Percentiles rank a stretch among this genome's conserved stretches.
Evolutionary conservation across 2,797 vertebrate species (phyloP).

Genomic region (Lacerta agilis): DNA sequence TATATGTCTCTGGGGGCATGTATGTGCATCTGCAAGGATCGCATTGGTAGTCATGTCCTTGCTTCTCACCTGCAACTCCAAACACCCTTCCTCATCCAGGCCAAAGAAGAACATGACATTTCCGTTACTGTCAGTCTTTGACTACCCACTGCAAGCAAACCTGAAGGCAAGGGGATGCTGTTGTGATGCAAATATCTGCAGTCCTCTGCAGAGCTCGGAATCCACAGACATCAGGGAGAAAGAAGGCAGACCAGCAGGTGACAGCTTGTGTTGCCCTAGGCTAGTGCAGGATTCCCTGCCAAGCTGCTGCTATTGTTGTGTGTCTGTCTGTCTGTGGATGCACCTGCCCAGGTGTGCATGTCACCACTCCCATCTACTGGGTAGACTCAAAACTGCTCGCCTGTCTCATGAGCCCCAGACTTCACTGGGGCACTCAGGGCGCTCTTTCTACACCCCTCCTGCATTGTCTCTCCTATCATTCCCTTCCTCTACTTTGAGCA

Average conservation of each 20-base stretch:
- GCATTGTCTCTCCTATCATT: too few relatives aligned
- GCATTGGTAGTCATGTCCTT: too few relatives aligned
- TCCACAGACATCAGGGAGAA: neutral
- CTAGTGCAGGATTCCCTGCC: neutral
- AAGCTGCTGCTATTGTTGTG: neutral
- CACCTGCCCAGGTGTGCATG: neutral
- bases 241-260: neutral
- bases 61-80: neutral
- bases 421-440: too few relatives aligned
- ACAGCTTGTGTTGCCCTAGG: neutral
- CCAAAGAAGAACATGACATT: neutral
- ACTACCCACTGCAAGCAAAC: neutral
- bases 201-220: neutral
- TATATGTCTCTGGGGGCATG: too few relatives aligned
- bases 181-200: neutral
- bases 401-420: neutral
- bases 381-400: neutral
- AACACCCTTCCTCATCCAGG: neutral
- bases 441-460: neutral
- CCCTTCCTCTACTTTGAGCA: too few relatives aligned
- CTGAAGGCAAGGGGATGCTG: too few relatives aligned
- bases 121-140: neutral
- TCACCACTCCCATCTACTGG: constrained; percentile 16
- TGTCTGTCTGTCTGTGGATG: neutral
- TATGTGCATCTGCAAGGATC: too few relatives aligned